A percentile compares a stretch with the other conserved stretches of the same genome.
Evolutionary conservation across 2,113 vertebrate genomes (phyloP).

Genomic region (Epinephelus lanceolatus): DNA sequence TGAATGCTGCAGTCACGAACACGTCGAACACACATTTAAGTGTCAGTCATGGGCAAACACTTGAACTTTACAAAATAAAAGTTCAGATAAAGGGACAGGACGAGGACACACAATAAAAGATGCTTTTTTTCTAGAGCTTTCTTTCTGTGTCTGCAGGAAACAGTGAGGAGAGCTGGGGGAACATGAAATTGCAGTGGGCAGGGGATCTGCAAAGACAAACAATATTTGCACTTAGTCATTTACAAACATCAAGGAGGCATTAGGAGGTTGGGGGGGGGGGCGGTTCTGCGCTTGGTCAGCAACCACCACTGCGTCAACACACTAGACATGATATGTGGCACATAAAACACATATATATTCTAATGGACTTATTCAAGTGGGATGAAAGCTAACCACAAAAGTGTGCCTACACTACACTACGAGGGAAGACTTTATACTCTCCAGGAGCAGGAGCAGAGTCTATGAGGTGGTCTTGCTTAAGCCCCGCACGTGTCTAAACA

Average conservation of each 20-base stretch:
- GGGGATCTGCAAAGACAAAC: conserved; percentile 59
- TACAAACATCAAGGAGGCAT: conserved; percentile 52
- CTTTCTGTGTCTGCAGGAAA: conserved; percentile 24
- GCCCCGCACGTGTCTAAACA: conserved; percentile 91
- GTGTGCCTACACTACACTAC: background rate
- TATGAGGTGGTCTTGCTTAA: conserved; percentile 78
- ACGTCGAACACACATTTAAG: conserved; percentile 13
- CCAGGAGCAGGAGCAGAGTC: conserved; percentile 56
- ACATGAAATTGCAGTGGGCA: conserved; percentile 37
- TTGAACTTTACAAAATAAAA: background rate
- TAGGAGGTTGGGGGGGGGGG: conserved; percentile 6
- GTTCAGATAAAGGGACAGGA: conserved; percentile 26
- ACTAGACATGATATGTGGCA: conserved; percentile 28
- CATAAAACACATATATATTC: conserved; percentile 40
- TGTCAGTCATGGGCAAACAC: conserved; percentile 8
- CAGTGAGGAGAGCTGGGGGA: conserved; percentile 32
- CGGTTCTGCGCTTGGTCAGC: conserved; percentile 59
- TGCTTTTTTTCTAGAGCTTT: conserved; percentile 1
- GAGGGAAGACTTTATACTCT: conserved; percentile 33
- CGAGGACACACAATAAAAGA: conserved; percentile 7
- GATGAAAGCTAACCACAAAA: conserved; percentile 50
- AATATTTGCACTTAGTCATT: conserved; percentile 58
- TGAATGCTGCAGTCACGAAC: background rate
- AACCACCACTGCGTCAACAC: conserved; percentile 55
- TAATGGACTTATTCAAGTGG: conserved; percentile 37